A percentile compares a stretch with the other conserved stretches of the same genome.
Evolutionary conservation across 2,113 vertebrate species (phyloP).

Genomic region (Odocoileus hemionus): DNA sequence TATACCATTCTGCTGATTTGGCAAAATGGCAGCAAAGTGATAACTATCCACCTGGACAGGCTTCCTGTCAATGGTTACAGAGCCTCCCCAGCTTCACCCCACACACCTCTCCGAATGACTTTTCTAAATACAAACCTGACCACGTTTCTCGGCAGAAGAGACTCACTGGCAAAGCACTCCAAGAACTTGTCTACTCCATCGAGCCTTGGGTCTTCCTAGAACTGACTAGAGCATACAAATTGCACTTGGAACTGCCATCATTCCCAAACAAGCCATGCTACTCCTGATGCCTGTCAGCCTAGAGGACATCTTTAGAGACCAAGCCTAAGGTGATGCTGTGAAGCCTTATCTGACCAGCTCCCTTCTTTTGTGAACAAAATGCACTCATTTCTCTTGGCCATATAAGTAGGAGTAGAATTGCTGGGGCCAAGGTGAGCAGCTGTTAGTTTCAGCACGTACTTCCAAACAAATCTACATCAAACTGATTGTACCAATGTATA

Average conservation of each 20-base stretch:
- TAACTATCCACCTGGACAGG: neutral
- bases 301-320: neutral
- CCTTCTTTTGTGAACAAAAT: neutral
- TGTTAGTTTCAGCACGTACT: neutral
- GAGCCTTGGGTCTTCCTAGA: neutral
- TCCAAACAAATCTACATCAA: neutral
- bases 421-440: neutral
- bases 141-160: neutral
- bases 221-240: no score
- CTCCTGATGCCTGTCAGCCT: neutral
- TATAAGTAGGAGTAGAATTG: neutral
- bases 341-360: neutral
- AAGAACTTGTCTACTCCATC: neutral
- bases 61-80: neutral
- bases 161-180: neutral
- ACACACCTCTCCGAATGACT: neutral
- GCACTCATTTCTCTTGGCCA: neutral
- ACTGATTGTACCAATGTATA: neutral
- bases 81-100: no score
- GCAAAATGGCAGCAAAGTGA: neutral
- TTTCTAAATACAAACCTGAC: neutral
- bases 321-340: neutral
- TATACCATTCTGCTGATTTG: neutral
- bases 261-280: neutral
- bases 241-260: neutral